Percentiles rank a stretch among this genome's conserved stretches.
Evolutionary conservation across 1,140 invertebrate species (phyloP).

Genomic region (Panulirus ornatus): DNA sequence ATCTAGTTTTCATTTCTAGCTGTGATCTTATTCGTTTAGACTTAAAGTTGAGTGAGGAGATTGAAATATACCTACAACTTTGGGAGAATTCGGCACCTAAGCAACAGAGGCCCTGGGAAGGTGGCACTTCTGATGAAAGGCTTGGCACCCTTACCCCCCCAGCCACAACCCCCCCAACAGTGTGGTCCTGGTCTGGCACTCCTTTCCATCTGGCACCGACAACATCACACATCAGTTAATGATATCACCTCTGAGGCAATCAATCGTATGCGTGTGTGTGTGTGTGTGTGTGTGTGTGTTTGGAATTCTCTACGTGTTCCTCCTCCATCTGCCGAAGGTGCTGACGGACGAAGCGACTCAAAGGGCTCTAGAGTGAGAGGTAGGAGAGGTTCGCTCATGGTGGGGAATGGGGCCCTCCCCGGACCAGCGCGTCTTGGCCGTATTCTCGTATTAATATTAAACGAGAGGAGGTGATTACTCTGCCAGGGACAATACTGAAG

Average conservation of each 20-base stretch:
- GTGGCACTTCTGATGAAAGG: slow-evolving; percentile 39
- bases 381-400: too few species aligned
- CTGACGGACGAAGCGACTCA: too few species aligned
- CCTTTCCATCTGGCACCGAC: slow-evolving; percentile 22
- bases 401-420: too few species aligned
- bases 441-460: slow-evolving; percentile 51
- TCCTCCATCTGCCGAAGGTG: too few species aligned
- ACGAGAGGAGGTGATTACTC: slow-evolving; percentile 52
- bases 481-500: slow-evolving; percentile 15
- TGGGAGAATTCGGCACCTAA: background rate
- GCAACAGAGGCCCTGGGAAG: background rate
- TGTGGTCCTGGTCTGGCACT: slow-evolving; percentile 26
- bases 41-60: background rate
- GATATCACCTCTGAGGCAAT: slow-evolving; percentile 43
- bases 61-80: background rate
- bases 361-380: too few species aligned
- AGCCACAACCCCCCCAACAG: background rate
- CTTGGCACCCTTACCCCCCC: slow-evolving; percentile 3
- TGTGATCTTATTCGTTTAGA: too few species aligned
- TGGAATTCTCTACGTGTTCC: too few species aligned
- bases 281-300: too few species aligned
- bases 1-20: too few species aligned
- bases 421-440: too few species aligned
- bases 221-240: slow-evolving; percentile 53
- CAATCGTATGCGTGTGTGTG: slow-evolving; percentile 10